A percentile compares a stretch with the other conserved stretches of the same genome.
Evolutionary conservation across 2,888 invertebrate species (phyloP).

Genomic region (Ischnus inquisitorius): DNA sequence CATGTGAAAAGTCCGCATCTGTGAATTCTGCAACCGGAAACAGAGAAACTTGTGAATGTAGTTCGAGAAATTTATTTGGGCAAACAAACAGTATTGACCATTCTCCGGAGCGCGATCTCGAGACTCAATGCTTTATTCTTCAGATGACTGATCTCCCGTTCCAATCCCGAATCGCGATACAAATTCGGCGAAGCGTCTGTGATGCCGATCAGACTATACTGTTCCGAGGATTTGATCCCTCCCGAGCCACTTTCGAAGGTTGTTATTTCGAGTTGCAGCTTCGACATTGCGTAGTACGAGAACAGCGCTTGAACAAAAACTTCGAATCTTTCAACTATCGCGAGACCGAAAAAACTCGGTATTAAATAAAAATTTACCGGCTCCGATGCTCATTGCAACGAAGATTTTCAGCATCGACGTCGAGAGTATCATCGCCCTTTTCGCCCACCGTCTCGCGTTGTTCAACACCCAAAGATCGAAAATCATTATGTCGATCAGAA

Average conservation of each 20-base stretch:
- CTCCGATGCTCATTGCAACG: slow-evolving; percentile 69
- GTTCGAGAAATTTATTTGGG: background rate
- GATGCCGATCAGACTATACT: slow-evolving; percentile 51
- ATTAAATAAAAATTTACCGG: slow-evolving; percentile 66
- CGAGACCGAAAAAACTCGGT: no score
- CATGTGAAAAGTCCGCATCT: slow-evolving; percentile 63
- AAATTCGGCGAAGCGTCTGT: slow-evolving; percentile 57
- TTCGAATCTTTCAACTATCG: background rate
- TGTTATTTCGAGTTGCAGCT: slow-evolving; percentile 52
- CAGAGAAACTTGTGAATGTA: background rate
- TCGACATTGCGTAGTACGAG: slow-evolving; percentile 58
- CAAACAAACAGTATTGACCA: slow-evolving; percentile 68
- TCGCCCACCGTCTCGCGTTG: slow-evolving; percentile 64
- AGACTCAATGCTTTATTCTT: slow-evolving; percentile 72
- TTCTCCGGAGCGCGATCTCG: slow-evolving; percentile 71
- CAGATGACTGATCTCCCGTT: slow-evolving; percentile 71
- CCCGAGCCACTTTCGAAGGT: slow-evolving; percentile 8
- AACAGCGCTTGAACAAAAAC: slow-evolving; percentile 67
- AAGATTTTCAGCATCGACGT: slow-evolving; percentile 69
- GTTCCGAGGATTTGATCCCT: slow-evolving; percentile 22
- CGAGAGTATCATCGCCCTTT: slow-evolving; percentile 50
- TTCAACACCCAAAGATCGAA: slow-evolving; percentile 76
- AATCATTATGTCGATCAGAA: slow-evolving; percentile 62
- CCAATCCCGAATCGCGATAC: slow-evolving; percentile 41
- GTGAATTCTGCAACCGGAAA: slow-evolving; percentile 62